Percentiles rank a stretch among this genome's conserved stretches.
phyloP scores from a whole-genome alignment of 2,113 vertebrate species.

The Nibea albiflora region DNA sequence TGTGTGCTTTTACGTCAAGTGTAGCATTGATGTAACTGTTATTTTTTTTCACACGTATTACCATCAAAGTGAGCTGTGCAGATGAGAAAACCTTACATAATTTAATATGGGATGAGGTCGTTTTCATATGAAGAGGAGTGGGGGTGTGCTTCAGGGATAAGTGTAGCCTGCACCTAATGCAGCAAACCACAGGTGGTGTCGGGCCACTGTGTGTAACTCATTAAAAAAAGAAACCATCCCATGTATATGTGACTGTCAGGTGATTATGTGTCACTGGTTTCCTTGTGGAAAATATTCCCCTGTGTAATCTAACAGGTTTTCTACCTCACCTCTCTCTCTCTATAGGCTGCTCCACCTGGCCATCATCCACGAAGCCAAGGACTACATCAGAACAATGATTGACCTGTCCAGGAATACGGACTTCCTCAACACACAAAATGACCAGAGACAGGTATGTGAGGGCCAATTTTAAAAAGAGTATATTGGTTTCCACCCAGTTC shows the following conservation, averaged over 20 bases:
- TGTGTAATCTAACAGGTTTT: not conserved
- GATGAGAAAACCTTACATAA: no score
- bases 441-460: slow-evolving; percentile 92
- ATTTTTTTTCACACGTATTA: not conserved
- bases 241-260: not conserved
- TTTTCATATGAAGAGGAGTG: not conserved
- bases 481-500: no score
- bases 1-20: no score
- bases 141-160: not conserved
- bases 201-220: not conserved
- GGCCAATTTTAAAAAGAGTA: no score
- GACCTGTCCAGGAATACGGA: slow-evolving; percentile 84
- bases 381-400: slow-evolving; percentile 87
- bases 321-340: slow-evolving; percentile 1
- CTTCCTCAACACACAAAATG: slow-evolving; percentile 93
- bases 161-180: not conserved
- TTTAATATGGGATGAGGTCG: no score
- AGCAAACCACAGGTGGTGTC: not conserved
- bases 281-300: not conserved
- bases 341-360: slow-evolving; percentile 93
- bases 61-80: no score
- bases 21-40: no score
- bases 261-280: not conserved
- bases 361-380: slow-evolving; percentile 93
- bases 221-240: not conserved